phyloP scores from a whole-genome alignment of 1,140 invertebrate species.

The Drosophila lowei region DNA sequence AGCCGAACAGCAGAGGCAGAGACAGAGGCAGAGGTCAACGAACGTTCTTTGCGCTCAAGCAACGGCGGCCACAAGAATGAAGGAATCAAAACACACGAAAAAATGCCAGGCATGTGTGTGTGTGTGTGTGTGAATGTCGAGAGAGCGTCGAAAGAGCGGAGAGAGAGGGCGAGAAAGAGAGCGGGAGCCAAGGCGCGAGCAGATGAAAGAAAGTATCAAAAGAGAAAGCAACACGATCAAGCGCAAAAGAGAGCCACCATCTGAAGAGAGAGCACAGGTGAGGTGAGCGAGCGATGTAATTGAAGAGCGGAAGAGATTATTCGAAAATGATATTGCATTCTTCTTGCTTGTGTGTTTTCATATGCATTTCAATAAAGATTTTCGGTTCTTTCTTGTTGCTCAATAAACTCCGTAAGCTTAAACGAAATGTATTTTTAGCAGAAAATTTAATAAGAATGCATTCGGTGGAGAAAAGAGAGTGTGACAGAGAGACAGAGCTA shows the following conservation, averaged over 20 bases:
- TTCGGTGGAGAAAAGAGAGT: slow-evolving; percentile 7
- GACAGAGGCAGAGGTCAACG: slow-evolving; percentile 79
- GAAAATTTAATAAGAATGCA: slow-evolving; percentile 52
- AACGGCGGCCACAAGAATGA: slow-evolving; percentile 61
- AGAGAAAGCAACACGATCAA: slow-evolving; percentile 16
- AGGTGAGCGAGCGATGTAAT: not conserved
- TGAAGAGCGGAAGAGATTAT: slow-evolving; percentile 12
- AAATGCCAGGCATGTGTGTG: slow-evolving; percentile 41
- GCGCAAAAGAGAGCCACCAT: no score
- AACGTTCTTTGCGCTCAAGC: slow-evolving; percentile 78
- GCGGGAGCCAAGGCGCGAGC: not conserved
- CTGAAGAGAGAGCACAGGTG: slow-evolving; percentile 14
- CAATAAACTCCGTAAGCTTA: slow-evolving; percentile 36
- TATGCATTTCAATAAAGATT: slow-evolving; percentile 69
- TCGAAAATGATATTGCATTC: not conserved
- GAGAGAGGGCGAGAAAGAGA: slow-evolving; percentile 3
- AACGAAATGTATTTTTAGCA: slow-evolving; percentile 69
- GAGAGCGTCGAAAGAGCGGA: slow-evolving; percentile 10
- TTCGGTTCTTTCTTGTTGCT: slow-evolving; percentile 33
- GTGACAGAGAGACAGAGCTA: slow-evolving; percentile 12
- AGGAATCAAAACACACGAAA: slow-evolving; percentile 83
- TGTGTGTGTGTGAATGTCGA: slow-evolving; percentile 5
- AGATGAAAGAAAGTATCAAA: slow-evolving; percentile 32
- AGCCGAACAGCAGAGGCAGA: slow-evolving; percentile 21
- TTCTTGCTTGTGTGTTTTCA: slow-evolving; percentile 34